Evolutionary conservation across 2,797 vertebrate genomes (phyloP), one percentile per base, ranked within the genome.

Genomic region (Echiichthys vipera): DNA sequence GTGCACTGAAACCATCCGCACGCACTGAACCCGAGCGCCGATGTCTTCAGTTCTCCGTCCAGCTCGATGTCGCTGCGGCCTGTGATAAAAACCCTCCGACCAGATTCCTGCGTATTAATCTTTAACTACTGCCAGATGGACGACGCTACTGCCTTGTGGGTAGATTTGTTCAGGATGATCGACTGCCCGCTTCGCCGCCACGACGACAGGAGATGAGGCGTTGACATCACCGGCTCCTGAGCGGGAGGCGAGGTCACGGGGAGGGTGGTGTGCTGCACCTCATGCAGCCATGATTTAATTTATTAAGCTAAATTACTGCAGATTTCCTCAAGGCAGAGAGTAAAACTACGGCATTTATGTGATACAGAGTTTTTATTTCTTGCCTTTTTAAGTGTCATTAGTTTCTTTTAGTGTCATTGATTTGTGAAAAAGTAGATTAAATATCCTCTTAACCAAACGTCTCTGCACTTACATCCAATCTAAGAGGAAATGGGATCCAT

Each of bases 71-170:
- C 53, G 0, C 18, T 11, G 30, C 9, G n/a, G n/a, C n/a, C n/a
- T n/a, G n/a, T n/a, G n/a, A n/a, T n/a, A n/a, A n/a, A n/a, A n/a
- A n/a, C n/a, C n/a, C n/a, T n/a, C n/a, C n/a, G n/a, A n/a, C n/a
- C 51, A 61, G 74, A 81, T 83, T 87, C 81, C 77, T 77, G 34
- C 6, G 15, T 79, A 87, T 93, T 89, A 91, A 93, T 93, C 82
- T 92, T 93, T 94, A 93, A 94, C 85, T 42, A 74, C 78, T 61
- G 82, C 88, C 92, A 94, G 92, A 92, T 92, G 92, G 90, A 82
- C 65, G 72, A 63, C 57, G 80, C 87, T n/a, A 81, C 68, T 58
- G 76, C 78, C 81, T 75, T 43, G 62, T 74, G 84, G 83, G 75
- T 71, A 62, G 62, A 88, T 93, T 90, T 89, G 90, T 92, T 92